phyloP scores from a whole-genome alignment of 2,888 invertebrate genomes.

The Drosophila borealis region DNA sequence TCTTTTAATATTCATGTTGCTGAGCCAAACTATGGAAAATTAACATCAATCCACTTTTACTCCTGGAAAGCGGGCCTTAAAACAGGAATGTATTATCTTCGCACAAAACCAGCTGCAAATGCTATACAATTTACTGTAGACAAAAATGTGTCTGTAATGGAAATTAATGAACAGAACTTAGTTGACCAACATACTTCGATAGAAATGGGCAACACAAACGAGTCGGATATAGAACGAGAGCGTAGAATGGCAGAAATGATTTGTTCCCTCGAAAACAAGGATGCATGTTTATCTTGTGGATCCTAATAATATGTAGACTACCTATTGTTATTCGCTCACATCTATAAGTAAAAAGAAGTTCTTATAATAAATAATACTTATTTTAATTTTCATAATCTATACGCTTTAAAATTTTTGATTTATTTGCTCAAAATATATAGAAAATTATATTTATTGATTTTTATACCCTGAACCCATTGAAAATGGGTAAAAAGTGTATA shows the following conservation, averaged over 20 bases:
- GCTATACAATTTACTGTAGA: conserved; percentile 99
- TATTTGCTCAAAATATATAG: too few relatives aligned
- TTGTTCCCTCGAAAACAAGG: conserved; percentile 94
- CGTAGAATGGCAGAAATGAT: conserved; percentile 90
- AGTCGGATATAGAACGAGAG: conserved; percentile 71
- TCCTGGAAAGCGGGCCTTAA: conserved; percentile 98
- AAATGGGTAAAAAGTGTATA: too few relatives aligned
- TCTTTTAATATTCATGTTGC: conserved; percentile 99
- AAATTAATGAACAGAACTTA: conserved; percentile 44
- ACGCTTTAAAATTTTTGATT: too few relatives aligned
- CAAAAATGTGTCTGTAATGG: conserved; percentile 88
- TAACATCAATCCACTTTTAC: conserved; percentile 99
- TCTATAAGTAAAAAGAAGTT: background rate
- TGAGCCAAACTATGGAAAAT: conserved; percentile 95
- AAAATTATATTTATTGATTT: too few relatives aligned
- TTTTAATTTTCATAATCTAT: too few relatives aligned
- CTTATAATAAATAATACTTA: conserved; percentile 1
- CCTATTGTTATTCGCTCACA: conserved; percentile 7
- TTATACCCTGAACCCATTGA: too few relatives aligned
- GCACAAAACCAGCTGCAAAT: conserved; percentile 97
- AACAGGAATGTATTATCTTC: conserved; percentile 99
- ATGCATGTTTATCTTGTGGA: conserved; percentile 94
- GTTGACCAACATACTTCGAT: conserved; percentile 22
- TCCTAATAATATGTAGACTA: conserved; percentile 86
- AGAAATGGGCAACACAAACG: conserved; percentile 6